Conservation (phyloP, 2,113 vertebrate species). For the Lophius piscatorius region DNA sequence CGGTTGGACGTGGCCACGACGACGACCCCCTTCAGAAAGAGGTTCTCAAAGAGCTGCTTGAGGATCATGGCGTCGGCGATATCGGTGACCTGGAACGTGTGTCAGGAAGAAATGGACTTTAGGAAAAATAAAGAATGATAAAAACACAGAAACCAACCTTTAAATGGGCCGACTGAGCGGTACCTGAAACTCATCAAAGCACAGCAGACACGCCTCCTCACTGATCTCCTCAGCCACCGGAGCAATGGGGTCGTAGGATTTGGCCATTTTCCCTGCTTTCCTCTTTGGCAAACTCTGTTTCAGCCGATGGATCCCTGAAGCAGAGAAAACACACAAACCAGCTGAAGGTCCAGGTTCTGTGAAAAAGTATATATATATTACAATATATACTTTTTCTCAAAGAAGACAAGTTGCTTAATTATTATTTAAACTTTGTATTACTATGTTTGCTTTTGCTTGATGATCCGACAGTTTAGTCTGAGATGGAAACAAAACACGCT, state of each 20-base stretch:
- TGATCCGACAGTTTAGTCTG: too few relatives aligned
- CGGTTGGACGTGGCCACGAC: slow-evolving; percentile 98
- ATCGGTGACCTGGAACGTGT: slow-evolving; percentile 90
- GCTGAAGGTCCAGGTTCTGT: too few relatives aligned
- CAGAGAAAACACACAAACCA: too few relatives aligned
- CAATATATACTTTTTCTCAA: too few relatives aligned
- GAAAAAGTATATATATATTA: too few relatives aligned
- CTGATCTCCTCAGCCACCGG: slow-evolving; percentile 96
- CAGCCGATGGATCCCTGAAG: slow-evolving; percentile 92
- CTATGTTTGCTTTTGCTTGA: too few relatives aligned
- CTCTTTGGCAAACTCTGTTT: slow-evolving; percentile 94
- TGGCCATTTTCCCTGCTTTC: slow-evolving; percentile 91
- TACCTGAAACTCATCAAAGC: slow-evolving; percentile 99
- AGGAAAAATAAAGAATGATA: not conserved
- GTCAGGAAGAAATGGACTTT: not conserved
- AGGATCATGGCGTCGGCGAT: slow-evolving; percentile 99
- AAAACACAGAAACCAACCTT: too few relatives aligned
- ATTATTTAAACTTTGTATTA: too few relatives aligned
- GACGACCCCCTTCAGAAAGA: slow-evolving; percentile 93
- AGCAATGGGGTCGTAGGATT: slow-evolving; percentile 94
- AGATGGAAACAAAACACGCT: too few relatives aligned
- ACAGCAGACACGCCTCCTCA: slow-evolving; percentile 89
- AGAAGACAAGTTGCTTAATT: too few relatives aligned
- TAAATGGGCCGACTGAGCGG: not conserved
- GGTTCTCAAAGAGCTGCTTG: slow-evolving; percentile 99